Percentiles rank a stretch among this genome's conserved stretches.
Conservation (phyloP, 2,113 vertebrate genomes). For the Pan troglodytes region NHGRI_mPanTro3-v2.1_pri NC_072403.2:66691501-66692000, state of each 20-base stretch:
- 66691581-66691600: no score
- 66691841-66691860: neutral
- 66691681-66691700: neutral
- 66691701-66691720: neutral
- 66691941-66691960: neutral
- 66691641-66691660: neutral
- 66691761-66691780: neutral
- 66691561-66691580: fast-evolving
- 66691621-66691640: constrained; percentile 20
- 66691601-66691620: neutral
- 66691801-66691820: neutral
- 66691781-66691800: neutral
- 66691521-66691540: constrained; percentile 6
- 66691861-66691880: neutral
- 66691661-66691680: neutral
- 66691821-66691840: neutral
- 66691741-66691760: neutral
- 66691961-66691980: neutral
- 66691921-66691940: neutral
- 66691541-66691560: neutral
- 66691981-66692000: neutral
- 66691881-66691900: neutral
- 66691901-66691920: neutral
- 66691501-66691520: constrained; percentile 18
- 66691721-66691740: neutral